Conservation (phyloP, 2,113 vertebrate species). For the Nothobranchius furzeri region DNA sequence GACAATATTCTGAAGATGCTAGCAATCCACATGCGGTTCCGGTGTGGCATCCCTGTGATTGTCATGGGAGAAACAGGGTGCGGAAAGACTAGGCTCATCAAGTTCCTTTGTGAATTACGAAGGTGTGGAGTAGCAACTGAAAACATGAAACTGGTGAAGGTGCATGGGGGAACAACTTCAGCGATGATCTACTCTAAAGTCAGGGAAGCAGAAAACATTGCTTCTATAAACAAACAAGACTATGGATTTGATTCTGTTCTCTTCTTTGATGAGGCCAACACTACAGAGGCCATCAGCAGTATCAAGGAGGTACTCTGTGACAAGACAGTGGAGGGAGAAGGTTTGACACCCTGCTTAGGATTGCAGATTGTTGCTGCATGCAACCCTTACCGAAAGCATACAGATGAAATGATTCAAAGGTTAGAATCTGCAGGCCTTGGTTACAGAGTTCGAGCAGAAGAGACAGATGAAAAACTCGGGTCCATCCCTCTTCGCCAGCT, state of each 20-base stretch:
- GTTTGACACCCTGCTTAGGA: constrained; percentile 74
- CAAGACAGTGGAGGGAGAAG: constrained; percentile 81
- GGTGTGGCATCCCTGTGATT: constrained; percentile 93
- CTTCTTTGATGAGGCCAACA: constrained; percentile 97
- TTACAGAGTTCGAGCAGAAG: constrained; percentile 88
- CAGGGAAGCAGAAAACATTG: constrained; percentile 81
- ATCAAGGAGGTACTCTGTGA: constrained; percentile 97
- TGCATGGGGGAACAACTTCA: constrained; percentile 91
- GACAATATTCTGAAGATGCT: constrained; percentile 95
- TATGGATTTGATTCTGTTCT: constrained; percentile 86
- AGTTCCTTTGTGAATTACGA: constrained; percentile 87
- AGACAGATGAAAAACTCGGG: constrained; percentile 88
- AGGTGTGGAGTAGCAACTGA: constrained; percentile 71
- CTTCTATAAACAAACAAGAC: constrained; percentile 76
- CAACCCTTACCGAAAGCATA: constrained; percentile 95
- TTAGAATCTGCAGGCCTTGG: constrained; percentile 92
- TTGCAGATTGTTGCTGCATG: constrained; percentile 92
- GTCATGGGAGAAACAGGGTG: constrained; percentile 98
- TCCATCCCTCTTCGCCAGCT: constrained; percentile 92
- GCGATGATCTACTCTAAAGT: constrained; percentile 85
- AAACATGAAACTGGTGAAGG: constrained; percentile 93
- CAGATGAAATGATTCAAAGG: constrained; percentile 86
- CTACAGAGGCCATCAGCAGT: constrained; percentile 90
- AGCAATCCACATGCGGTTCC: constrained; percentile 95
- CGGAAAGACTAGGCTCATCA: constrained; percentile 93